Evolutionary conservation across 2,797 vertebrate genomes (phyloP), one percentile per base, ranked within the genome.

Genomic region (Harpagifer antarcticus): DNA sequence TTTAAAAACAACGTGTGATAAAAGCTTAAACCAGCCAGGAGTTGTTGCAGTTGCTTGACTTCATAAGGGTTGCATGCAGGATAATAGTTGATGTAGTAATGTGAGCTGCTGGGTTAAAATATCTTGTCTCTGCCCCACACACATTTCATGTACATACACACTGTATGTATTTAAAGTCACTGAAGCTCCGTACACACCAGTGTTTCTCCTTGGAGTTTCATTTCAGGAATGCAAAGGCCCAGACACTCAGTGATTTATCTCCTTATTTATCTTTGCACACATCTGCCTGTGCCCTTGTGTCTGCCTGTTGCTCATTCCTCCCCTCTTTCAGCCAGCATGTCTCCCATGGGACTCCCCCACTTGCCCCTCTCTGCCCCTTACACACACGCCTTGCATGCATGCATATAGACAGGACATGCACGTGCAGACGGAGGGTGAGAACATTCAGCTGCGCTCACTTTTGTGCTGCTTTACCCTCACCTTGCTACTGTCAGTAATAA

Each of bases 261-360:
- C 85, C 90, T 94, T 92, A 95, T 95, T 94, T 94, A 95, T 95
- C 93, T 94, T 94, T 92, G 90, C 93, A 93, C 93, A 93, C 93
- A 95, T 95, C 94, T 95, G 93, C 92, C 91, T 90, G 90, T 94
- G 93, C 93, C 94, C 94, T 94, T 94, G 92, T 93, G 90, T 93
- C 90, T 93, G 94, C 93, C 93, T 95, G 94, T 95, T 95, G 93
- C 92, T 94, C 89, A 90, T 92, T 94, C 89, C 90, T 89, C 81
- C 88, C 89, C 82, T 83, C 84, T 89, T 88, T 84, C 78, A 89
- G 83, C 82, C 85, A 77, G 72, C 83, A 57, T 75, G 80, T 91
- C 91, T 93, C 91, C 91, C 90, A 68, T 66, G 89, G 86, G 93
- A 89, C 90, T 88, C 90, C 91, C 87, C 86, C 88, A 71, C 77